Base-by-base conservation (phyloP, 64 coral and sea anemone genomes). In the Astreopora myriophthalma region DNA sequence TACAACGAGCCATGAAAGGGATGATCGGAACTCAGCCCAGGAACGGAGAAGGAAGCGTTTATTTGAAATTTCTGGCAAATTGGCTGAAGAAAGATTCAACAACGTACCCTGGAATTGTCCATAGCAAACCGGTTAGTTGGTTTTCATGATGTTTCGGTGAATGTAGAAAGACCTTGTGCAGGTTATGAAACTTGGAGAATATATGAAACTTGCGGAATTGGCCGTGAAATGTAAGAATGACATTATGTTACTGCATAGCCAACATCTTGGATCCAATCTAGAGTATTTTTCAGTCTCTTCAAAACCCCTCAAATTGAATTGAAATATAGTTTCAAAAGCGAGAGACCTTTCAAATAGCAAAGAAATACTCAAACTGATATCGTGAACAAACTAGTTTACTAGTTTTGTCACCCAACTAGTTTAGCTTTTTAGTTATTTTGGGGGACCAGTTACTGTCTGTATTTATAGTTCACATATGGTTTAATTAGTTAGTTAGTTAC, bases 21-120 rank as follows among this genome's bases (percentile, higher is more conserved):
- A 93, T 99, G 93, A 76, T 99, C 16, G 97, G 97, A 42, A 95
- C 90, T 37, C 97, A 99, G 32, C 97, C 97, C 3, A 99, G 94
- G 87, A 96, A 96, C 48, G 95, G 95, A 30, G 95, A 93, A 31
- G 95, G 95, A 8, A 93, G 91, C 32, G 80, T 96, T 78, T 96
- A 94, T 81, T 91, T 90, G 79, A 85, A 71, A 29, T 96, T 96
- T 36, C 73, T 96, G 22, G 95, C 95, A 2, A 87, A 83, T n/a
- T 96, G 95, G 95, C 30, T 93, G 26, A 91, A 96, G 44, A 93
- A 93, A 9, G 91, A 92, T 25, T 82, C 91, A 0, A 89, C 91
- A 1, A 80, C 85, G 0, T 96, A 87, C 46, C 91, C 92, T 44
- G 93, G 93, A 2, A 94, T 94, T 68, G 93, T 94, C 1, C 93